Evolutionary conservation across 2,113 vertebrate genomes (phyloP).

Genomic region (Ia io): DNA sequence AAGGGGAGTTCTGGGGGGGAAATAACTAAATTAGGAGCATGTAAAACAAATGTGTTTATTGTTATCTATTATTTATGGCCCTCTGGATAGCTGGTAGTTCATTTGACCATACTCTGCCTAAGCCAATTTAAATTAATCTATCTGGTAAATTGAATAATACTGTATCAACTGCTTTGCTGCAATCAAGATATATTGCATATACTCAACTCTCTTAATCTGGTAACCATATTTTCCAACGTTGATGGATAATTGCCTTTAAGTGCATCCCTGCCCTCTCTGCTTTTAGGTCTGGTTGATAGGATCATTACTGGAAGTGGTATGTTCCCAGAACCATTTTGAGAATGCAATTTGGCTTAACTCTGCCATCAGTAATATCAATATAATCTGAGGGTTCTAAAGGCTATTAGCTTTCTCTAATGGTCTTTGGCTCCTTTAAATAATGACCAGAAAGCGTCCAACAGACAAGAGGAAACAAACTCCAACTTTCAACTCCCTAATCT

Average conservation of each 20-base stretch:
- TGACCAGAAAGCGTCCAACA: background rate
- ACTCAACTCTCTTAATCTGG: constrained; percentile 71
- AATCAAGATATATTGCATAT: constrained; percentile 76
- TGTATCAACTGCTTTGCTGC: constrained; percentile 70
- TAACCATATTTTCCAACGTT: constrained; percentile 70
- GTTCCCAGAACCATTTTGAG: constrained; percentile 71
- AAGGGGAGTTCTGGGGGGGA: constrained; percentile 17
- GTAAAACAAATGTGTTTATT: constrained; percentile 78
- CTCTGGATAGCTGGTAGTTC: constrained; percentile 66
- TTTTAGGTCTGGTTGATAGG: constrained; percentile 71
- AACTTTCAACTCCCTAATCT: constrained; percentile 22
- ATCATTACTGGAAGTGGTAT: constrained; percentile 74
- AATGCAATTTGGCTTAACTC: constrained; percentile 74
- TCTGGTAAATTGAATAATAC: constrained; percentile 73
- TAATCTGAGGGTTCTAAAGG: constrained; percentile 62
- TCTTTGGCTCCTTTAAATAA: constrained; percentile 69
- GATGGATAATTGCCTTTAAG: constrained; percentile 76
- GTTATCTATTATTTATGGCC: constrained; percentile 76
- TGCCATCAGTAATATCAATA: constrained; percentile 68
- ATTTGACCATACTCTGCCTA: constrained; percentile 73
- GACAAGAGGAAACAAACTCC: constrained; percentile 60
- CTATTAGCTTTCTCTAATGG: constrained; percentile 72
- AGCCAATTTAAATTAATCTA: constrained; percentile 75
- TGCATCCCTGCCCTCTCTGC: constrained; percentile 70
- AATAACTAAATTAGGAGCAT: constrained; percentile 71